phyloP scores from a whole-genome alignment of 2,113 vertebrate species.

The Cricetomys ansorgei region DNA sequence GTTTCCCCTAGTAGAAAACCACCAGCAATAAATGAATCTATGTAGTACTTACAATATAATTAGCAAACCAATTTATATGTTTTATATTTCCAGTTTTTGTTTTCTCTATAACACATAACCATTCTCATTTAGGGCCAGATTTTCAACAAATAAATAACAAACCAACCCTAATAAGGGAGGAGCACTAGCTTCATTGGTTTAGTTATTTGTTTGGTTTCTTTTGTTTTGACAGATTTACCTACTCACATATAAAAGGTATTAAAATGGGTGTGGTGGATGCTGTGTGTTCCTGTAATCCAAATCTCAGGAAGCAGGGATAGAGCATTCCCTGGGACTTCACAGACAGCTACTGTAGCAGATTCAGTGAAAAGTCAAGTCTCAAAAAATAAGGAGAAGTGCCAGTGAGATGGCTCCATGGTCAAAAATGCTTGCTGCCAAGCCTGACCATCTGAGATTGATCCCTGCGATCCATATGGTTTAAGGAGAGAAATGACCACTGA shows the following conservation, averaged over 20 bases:
- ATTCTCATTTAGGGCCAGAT: neutral
- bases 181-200: neutral
- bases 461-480: neutral
- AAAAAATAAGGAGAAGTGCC: neutral
- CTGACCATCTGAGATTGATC: too few relatives aligned
- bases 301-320: neutral
- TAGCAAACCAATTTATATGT: neutral
- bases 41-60: neutral
- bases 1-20: neutral
- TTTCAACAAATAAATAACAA: neutral
- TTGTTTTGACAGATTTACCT: neutral
- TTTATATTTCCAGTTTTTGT: conserved; percentile 5
- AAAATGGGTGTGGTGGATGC: neutral
- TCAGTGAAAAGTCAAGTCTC: neutral
- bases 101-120: neutral
- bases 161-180: neutral
- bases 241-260: neutral
- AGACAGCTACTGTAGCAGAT: too few relatives aligned
- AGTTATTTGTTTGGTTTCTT: neutral
- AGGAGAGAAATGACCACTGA: too few relatives aligned
- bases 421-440: neutral
- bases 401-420: neutral
- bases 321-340: too few relatives aligned
- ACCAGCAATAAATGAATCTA: neutral
- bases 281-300: neutral